A percentile compares a stretch with the other conserved stretches of the same genome.
These are phyloP conservation scores for Corythornis cristatus DNA, from an alignment of 2,113 vertebrate species.

Conservation along the genomic window DNA sequence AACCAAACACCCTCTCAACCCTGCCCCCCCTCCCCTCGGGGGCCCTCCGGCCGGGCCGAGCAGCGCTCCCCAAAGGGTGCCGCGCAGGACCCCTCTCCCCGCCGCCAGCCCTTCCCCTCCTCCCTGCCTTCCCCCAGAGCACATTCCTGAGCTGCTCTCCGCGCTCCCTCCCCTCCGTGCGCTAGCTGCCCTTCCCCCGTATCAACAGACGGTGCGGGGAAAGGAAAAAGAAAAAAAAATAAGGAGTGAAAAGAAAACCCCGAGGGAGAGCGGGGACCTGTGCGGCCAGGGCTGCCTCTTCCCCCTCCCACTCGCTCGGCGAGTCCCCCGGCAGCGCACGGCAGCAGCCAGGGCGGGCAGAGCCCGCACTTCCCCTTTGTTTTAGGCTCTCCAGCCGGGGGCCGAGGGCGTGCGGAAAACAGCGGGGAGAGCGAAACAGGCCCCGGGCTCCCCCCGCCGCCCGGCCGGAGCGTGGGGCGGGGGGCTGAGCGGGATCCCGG, in stretches of 20 bases:
- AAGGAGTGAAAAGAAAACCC: background rate
- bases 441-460: background rate
- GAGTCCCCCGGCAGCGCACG: background rate
- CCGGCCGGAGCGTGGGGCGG: background rate
- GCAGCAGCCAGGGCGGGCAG: constrained; percentile 10
- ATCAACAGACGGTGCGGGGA: background rate
- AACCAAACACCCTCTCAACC: background rate
- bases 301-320: background rate
- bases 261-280: background rate
- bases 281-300: background rate
- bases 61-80: background rate
- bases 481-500: background rate
- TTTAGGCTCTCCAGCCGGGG: background rate
- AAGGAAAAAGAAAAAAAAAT: background rate
- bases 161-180: constrained; percentile 7
- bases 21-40: background rate
- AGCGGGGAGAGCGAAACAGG: background rate
- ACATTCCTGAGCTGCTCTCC: constrained; percentile 28
- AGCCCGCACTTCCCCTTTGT: constrained; percentile 62
- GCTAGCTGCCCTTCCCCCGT: background rate
- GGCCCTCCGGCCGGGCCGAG: background rate
- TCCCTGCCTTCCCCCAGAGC: constrained; percentile 38
- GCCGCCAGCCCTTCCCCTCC: background rate
- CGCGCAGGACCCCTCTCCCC: background rate
- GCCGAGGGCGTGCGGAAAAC: background rate